A percentile compares a stretch with the other conserved stretches of the same genome.
Conservation (phyloP, 1,140 invertebrate genomes). For the Berghia stephanieae region DNA sequence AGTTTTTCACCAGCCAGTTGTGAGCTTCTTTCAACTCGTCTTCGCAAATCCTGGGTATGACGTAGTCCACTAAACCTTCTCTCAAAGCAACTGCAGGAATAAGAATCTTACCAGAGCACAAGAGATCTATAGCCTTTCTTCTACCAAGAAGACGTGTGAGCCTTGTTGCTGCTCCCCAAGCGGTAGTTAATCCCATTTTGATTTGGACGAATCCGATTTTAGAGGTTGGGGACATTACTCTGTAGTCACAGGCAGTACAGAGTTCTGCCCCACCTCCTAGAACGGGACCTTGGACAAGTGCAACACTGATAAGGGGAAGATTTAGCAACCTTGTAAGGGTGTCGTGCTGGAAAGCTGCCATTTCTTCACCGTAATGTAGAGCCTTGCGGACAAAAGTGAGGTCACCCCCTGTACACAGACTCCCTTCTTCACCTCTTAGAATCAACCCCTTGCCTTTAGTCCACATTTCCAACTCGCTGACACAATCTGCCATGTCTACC, state of each 20-base stretch:
- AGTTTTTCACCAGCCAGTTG: conserved; percentile 60
- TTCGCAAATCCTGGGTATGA: conserved; percentile 45
- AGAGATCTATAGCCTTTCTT: conserved; percentile 67
- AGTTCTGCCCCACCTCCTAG: conserved; percentile 74
- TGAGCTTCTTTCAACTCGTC: conserved; percentile 50
- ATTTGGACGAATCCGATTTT: conserved; percentile 72
- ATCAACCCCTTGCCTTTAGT: conserved; percentile 71
- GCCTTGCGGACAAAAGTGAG: conserved; percentile 66
- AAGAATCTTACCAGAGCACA: conserved; percentile 66
- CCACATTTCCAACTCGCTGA: conserved; percentile 68
- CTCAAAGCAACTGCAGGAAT: conserved; percentile 60
- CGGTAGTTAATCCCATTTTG: conserved; percentile 71
- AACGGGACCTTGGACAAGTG: conserved; percentile 69
- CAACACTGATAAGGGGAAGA: conserved; percentile 70
- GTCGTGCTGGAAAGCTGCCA: conserved; percentile 71
- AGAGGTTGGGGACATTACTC: conserved; percentile 66
- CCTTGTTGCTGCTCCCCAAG: conserved; percentile 71
- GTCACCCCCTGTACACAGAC: conserved; percentile 75
- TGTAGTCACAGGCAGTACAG: conserved; percentile 70
- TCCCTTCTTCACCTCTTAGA: conserved; percentile 67
- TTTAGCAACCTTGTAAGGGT: conserved; percentile 65
- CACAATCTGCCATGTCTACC: conserved; percentile 69
- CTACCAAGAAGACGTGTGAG: conserved; percentile 68
- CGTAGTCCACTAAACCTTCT: conserved; percentile 59
- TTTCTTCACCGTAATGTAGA: conserved; percentile 60